Evolutionary conservation across 2,888 invertebrate genomes (phyloP).

Genomic region (Neuroscelio doddi): DNA sequence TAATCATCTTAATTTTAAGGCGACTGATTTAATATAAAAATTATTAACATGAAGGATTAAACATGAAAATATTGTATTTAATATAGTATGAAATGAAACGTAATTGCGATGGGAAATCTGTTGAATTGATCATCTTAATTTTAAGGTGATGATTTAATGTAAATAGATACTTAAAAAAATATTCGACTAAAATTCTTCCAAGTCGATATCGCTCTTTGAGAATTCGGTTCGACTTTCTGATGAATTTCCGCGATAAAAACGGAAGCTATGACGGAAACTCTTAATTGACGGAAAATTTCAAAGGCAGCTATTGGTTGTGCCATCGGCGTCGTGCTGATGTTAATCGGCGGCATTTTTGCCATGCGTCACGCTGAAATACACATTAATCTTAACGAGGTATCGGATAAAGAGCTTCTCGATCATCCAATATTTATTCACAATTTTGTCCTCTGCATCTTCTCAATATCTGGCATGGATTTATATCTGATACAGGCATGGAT

Average conservation of each 20-base stretch:
- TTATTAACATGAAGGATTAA: too few relatives aligned
- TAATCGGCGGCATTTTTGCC: slow-evolving; percentile 56
- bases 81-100: too few relatives aligned
- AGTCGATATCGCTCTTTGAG: too few relatives aligned
- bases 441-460: slow-evolving; percentile 61
- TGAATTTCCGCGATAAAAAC: not conserved
- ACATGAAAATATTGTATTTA: too few relatives aligned
- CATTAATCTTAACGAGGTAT: slow-evolving; percentile 59
- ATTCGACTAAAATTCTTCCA: too few relatives aligned
- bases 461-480: slow-evolving; percentile 61
- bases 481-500: slow-evolving; percentile 64
- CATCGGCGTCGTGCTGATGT: slow-evolving; percentile 52
- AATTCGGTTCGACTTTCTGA: too few relatives aligned
- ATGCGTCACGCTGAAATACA: slow-evolving; percentile 64
- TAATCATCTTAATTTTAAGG: too few relatives aligned
- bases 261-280: not conserved
- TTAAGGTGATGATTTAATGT: too few relatives aligned
- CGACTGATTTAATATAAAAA: too few relatives aligned
- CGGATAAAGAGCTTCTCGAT: slow-evolving; percentile 57
- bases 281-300: slow-evolving; percentile 5
- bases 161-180: too few relatives aligned
- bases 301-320: slow-evolving; percentile 57
- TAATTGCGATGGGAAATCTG: too few relatives aligned
- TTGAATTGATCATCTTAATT: too few relatives aligned
- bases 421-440: slow-evolving; percentile 67